A percentile compares a stretch with the other conserved stretches of the same genome.
Evolutionary conservation across 2,113 vertebrate species (phyloP).

Genomic region (Platycercus adscitus): DNA sequence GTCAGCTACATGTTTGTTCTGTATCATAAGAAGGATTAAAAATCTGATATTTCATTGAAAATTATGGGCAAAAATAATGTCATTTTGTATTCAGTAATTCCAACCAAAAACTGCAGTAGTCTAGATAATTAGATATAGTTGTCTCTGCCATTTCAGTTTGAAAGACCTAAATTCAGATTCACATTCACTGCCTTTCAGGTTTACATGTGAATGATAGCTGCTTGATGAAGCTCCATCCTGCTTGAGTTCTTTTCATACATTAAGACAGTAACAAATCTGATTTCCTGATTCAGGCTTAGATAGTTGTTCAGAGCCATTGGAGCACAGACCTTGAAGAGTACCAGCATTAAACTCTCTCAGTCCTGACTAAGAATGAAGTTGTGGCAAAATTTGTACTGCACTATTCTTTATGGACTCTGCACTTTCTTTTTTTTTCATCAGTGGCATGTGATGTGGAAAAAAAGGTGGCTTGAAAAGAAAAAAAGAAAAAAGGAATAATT

Average conservation of each 20-base stretch:
- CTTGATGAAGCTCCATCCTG: background rate
- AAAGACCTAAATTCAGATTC: background rate
- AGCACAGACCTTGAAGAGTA: background rate
- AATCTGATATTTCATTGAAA: background rate
- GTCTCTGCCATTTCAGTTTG: background rate
- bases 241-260: background rate
- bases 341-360: background rate
- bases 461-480: background rate
- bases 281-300: background rate
- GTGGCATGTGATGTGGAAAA: background rate
- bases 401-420: background rate
- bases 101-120: background rate
- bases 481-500: background rate
- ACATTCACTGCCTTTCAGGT: background rate
- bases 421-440: background rate
- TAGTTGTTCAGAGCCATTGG: background rate
- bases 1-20: background rate
- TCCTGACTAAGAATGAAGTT: background rate
- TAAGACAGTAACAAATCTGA: background rate
- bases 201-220: background rate
- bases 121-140: background rate
- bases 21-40: background rate
- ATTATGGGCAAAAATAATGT: background rate
- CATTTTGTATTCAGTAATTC: background rate
- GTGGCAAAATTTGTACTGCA: background rate